These are phyloP conservation scores for Ornithoptera alexandrae DNA, from an alignment of 2,888 invertebrate species.

Conservation along the genomic window DNA sequence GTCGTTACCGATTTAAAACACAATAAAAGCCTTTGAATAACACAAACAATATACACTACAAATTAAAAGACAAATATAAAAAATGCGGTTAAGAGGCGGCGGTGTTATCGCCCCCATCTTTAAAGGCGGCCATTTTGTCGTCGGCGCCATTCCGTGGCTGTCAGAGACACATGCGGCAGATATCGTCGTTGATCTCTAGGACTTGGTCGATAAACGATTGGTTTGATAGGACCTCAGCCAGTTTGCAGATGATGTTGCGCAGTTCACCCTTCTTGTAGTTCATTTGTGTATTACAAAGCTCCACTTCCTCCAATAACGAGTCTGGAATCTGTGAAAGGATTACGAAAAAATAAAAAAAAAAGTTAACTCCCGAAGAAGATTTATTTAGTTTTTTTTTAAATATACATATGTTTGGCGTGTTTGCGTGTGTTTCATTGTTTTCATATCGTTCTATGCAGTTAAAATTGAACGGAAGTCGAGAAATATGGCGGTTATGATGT, in stretches of 20 bases:
- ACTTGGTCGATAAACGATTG: slow-evolving; percentile 87
- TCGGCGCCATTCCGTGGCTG: slow-evolving; percentile 38
- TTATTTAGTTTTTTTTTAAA: too few relatives aligned
- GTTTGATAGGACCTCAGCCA: slow-evolving; percentile 85
- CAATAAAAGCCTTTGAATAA: slow-evolving; percentile 26
- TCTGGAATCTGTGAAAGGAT: slow-evolving; percentile 78
- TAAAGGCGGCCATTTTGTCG: slow-evolving; percentile 48
- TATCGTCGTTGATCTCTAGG: slow-evolving; percentile 89
- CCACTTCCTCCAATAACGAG: slow-evolving; percentile 80
- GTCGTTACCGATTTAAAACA: slow-evolving; percentile 35
- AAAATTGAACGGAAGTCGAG: too few relatives aligned
- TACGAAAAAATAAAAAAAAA: not conserved
- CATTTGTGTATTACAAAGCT: slow-evolving; percentile 86
- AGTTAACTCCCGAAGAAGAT: not conserved
- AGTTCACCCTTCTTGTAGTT: slow-evolving; percentile 84
- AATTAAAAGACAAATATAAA: slow-evolving; percentile 39
- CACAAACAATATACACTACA: slow-evolving; percentile 37
- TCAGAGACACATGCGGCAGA: slow-evolving; percentile 86
- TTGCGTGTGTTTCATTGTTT: too few relatives aligned
- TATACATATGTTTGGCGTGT: too few relatives aligned
- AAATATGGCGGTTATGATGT: too few relatives aligned
- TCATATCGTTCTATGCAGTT: too few relatives aligned
- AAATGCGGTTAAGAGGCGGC: slow-evolving; percentile 24
- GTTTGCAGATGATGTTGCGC: slow-evolving; percentile 80
- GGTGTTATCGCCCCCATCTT: slow-evolving; percentile 26